Evolutionary conservation across 2,888 invertebrate species (phyloP), one percentile per base, ranked within the genome.

Genomic region (Melieria omissa): DNA sequence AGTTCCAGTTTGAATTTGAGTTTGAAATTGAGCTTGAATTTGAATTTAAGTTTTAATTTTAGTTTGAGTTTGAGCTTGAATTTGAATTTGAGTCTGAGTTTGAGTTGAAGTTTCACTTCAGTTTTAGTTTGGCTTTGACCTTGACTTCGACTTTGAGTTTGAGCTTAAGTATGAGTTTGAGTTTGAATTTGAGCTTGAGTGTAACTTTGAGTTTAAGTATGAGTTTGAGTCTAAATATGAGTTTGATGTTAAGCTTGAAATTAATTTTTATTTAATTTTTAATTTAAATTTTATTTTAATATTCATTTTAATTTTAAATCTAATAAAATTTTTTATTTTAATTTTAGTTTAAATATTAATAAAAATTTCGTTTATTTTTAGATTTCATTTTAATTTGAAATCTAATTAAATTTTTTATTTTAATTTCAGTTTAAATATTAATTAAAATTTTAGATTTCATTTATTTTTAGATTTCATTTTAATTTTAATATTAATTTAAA

Each of bases 141-240:
- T 49, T 44, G 54, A 64, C 45, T 70, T 52, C 52, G 65, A 65
- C 41, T 70, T 64, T 60, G 54, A 55, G 55, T 65, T 64, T 60
- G 54, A 66, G 60, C 61, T 45, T 12, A 61, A 66, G 44, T 60
- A 16, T 16, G 65, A 65, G 55, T 70, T 41, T 29, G 65, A 65
- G 55, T 65, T 64, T 46, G 54, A 65, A 45, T 67, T 61, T 58
- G 14, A 67, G 55, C 67, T 60, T 47, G 10, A 67, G 54, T 67
- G 44, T 47, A 61, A 67, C 54, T 45, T 9, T 47, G 45, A 62
- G 62, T 60, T 60, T 45, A 1, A 62, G 54, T 71, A n/a, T 9
- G 14, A 54, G 62, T 67, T 29, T 47, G 49, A 54, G 54, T 60
- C 42, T 41, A 44, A 62, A 52, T 62, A 4, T 8, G 29, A 2